Conservation (phyloP, 2,113 vertebrate species). For the Dascyllus trimaculatus region DNA sequence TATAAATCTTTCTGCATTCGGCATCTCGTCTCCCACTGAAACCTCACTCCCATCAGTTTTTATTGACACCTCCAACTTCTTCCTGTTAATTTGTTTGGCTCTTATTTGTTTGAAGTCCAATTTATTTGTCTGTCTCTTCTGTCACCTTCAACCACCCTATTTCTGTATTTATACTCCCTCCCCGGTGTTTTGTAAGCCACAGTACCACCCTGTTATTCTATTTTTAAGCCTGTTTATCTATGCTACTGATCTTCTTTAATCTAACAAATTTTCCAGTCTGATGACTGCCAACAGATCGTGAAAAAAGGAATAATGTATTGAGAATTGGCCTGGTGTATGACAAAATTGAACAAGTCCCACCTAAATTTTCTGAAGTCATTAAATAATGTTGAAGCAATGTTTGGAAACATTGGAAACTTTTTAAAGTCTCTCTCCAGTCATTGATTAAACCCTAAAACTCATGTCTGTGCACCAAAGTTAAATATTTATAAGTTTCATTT, state of each 20-base stretch:
- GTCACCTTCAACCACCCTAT: constrained; percentile 14
- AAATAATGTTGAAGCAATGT: neutral
- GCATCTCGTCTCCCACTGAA: constrained; percentile 29
- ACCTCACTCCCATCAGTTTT: neutral
- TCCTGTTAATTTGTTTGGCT: constrained; percentile 4
- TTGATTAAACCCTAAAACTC: no score
- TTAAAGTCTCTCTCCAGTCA: no score
- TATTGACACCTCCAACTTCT: neutral
- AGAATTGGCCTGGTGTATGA: neutral
- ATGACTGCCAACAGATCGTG: constrained; percentile 2
- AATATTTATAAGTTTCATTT: no score
- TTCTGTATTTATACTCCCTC: constrained; percentile 34
- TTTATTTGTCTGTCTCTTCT: neutral
- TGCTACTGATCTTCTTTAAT: constrained; percentile 33
- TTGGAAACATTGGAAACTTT: neutral
- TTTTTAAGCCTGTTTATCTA: constrained; percentile 4
- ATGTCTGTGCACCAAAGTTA: no score
- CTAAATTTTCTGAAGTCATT: neutral
- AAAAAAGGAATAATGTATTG: neutral
- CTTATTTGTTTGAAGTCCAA: constrained; percentile 10
- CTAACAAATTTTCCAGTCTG: constrained; percentile 28
- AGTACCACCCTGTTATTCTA: constrained; percentile 36
- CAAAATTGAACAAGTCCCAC: neutral
- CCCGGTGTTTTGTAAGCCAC: constrained; percentile 31
- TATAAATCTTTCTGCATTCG: constrained; percentile 30